Evolutionary conservation across 2,797 vertebrate species (phyloP).

Genomic region (Xenentodon cancila): DNA sequence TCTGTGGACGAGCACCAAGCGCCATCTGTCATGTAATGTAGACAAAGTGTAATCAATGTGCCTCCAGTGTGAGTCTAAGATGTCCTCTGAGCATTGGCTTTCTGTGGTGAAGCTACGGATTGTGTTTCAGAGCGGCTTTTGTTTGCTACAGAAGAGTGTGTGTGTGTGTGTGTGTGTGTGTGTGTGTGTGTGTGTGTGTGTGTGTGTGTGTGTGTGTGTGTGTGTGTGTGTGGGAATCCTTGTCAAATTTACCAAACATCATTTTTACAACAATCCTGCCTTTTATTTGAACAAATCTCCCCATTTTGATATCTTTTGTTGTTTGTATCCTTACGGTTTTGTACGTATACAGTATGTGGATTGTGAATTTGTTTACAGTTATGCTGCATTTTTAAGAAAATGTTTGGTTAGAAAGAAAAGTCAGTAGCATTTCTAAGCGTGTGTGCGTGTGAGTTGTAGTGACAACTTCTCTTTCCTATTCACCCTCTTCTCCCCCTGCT

Average conservation of each 20-base stretch:
- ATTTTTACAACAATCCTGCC: neutral
- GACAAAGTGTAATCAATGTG: too few relatives aligned
- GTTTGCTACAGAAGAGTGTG: too few relatives aligned
- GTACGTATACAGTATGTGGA: conserved; percentile 6
- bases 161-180: too few relatives aligned
- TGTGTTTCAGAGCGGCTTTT: too few relatives aligned
- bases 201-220: too few relatives aligned
- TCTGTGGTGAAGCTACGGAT: too few relatives aligned
- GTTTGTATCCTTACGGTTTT: conserved; percentile 18
- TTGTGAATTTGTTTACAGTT: conserved; percentile 9
- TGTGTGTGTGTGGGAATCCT: neutral
- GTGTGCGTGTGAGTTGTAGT: conserved; percentile 13
- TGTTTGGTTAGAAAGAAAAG: neutral
- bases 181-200: too few relatives aligned
- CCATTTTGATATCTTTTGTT: neutral
- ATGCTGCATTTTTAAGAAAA: neutral
- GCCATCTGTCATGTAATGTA: too few relatives aligned
- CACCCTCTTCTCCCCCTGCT: conserved; percentile 76
- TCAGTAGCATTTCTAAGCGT: conserved; percentile 17
- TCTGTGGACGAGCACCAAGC: conserved; percentile 10
- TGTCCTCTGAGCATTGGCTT: too few relatives aligned
- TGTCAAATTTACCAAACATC: neutral
- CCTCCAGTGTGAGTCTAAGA: too few relatives aligned
- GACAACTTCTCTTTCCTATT: conserved; percentile 63
- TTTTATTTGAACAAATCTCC: neutral